A percentile compares a stretch with the other conserved stretches of the same genome.
Conservation (phyloP, 2,888 invertebrate species). For the Hydropsyche betteni region DNA sequence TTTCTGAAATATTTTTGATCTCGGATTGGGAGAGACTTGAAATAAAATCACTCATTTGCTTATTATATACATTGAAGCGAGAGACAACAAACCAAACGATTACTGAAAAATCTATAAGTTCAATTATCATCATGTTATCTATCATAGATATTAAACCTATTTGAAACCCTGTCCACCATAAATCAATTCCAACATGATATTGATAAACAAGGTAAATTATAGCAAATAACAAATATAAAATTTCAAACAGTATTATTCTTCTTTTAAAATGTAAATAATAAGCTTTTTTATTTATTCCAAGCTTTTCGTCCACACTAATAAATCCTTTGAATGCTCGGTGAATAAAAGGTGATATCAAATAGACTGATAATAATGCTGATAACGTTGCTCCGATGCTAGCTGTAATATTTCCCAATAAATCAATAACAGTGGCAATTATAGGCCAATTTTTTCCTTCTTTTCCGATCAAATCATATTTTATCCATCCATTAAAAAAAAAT, state of each 20-base stretch:
- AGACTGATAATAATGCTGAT: constrained; percentile 41
- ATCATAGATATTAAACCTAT: not conserved
- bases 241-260: constrained; percentile 39
- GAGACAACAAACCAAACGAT: constrained; percentile 45
- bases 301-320: constrained; percentile 39
- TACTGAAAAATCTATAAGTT: constrained; percentile 42
- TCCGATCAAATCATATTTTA: not conserved
- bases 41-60: constrained; percentile 35
- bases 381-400: constrained; percentile 28
- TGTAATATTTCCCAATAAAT: constrained; percentile 40
- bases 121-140: constrained; percentile 23
- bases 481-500: not conserved
- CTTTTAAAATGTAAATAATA: constrained; percentile 39
- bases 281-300: constrained; percentile 34
- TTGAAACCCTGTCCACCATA: constrained; percentile 27
- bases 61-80: constrained; percentile 41
- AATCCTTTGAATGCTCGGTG: constrained; percentile 43
- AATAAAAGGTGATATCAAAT: constrained; percentile 44
- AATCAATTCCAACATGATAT: constrained; percentile 9
- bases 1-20: constrained; percentile 9
- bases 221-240: not conserved
- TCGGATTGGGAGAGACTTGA: not conserved
- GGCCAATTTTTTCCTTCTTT: not conserved
- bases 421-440: constrained; percentile 40
- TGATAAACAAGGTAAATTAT: constrained; percentile 34